Evolutionary conservation across 1,140 invertebrate genomes (phyloP).

Genomic region (Callitettix versicolor): DNA sequence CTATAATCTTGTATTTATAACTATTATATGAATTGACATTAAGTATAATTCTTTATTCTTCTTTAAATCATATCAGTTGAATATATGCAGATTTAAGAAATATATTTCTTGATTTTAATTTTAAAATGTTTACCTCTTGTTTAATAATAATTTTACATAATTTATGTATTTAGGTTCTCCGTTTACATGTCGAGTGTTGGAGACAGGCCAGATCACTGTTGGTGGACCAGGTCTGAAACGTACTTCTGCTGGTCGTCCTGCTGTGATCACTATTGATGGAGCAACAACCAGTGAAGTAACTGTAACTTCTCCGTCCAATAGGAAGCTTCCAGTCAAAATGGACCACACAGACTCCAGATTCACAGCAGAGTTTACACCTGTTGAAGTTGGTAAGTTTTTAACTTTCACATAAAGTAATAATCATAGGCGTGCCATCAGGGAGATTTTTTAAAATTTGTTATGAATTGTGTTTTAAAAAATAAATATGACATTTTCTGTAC

Average conservation of each 20-base stretch:
- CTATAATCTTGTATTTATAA: no score
- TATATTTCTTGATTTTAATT: no score
- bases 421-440: no score
- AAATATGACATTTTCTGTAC: no score
- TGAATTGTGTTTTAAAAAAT: no score
- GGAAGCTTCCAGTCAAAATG: slow-evolving; percentile 55
- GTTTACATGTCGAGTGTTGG: slow-evolving; percentile 69
- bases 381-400: slow-evolving; percentile 58
- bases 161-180: slow-evolving; percentile 59
- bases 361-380: slow-evolving; percentile 65
- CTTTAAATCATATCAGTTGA: no score
- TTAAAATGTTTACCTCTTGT: no score
- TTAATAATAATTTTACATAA: no score
- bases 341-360: slow-evolving; percentile 45
- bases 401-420: neutral
- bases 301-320: slow-evolving; percentile 66
- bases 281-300: slow-evolving; percentile 44
- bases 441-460: no score
- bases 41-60: no score
- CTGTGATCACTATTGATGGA: slow-evolving; percentile 47
- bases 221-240: slow-evolving; percentile 48
- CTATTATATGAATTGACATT: no score
- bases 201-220: slow-evolving; percentile 46
- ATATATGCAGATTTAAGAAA: no score
- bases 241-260: slow-evolving; percentile 44